phyloP scores from a whole-genome alignment of 2,797 vertebrate species.

The Microhierax caerulescens region DNA sequence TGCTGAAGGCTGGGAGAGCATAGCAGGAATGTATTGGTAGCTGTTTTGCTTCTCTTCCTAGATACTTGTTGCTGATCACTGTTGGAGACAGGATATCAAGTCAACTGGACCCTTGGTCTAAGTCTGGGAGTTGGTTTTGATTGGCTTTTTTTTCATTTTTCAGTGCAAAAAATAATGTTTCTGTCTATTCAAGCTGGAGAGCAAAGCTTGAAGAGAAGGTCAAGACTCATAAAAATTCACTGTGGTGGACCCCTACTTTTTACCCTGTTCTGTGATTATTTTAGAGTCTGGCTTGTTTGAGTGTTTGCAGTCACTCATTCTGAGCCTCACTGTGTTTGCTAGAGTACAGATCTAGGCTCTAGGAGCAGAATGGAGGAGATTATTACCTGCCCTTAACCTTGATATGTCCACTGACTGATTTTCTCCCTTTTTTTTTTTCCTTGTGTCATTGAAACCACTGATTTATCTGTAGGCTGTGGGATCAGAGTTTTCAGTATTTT shows the following conservation, averaged over 20 bases:
- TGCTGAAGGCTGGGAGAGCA: background rate
- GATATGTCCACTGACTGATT: background rate
- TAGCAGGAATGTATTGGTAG: background rate
- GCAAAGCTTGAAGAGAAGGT: background rate
- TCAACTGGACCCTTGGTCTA: background rate
- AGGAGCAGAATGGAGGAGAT: background rate
- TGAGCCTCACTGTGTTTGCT: background rate
- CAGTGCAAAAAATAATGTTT: background rate
- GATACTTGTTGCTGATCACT: background rate
- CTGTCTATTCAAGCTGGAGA: background rate
- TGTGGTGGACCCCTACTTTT: background rate
- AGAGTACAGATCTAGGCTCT: background rate
- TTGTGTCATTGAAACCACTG: background rate
- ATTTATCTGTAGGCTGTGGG: background rate
- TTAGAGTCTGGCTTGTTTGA: background rate
- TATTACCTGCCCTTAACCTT: background rate
- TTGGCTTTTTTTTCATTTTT: background rate
- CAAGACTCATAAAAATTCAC: background rate
- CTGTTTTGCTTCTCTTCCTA: background rate
- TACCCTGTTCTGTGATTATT: background rate
- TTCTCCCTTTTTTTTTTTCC: background rate
- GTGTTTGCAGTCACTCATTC: accelerated
- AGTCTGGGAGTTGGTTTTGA: background rate
- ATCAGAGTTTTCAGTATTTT: background rate
- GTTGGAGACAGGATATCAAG: background rate